These are phyloP conservation scores for Columbina picui DNA, from an alignment of 2,113 vertebrate genomes.

Conservation along the genomic window DNA sequence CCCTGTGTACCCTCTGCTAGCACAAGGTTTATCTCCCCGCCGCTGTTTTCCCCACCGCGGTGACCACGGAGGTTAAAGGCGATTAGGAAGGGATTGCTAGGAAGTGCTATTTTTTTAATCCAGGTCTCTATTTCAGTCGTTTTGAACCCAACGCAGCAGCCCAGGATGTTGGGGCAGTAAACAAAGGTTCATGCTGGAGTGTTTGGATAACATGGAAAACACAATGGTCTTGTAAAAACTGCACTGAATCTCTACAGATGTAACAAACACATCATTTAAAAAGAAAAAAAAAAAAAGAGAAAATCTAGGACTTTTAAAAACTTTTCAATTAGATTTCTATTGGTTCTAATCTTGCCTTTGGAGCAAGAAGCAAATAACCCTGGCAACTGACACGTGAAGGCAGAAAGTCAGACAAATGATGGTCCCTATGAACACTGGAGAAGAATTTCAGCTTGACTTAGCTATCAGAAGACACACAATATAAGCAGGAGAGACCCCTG, in stretches of 20 bases:
- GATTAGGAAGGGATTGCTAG: background rate
- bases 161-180: background rate
- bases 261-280: background rate
- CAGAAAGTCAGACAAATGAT: background rate
- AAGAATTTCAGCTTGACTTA: background rate
- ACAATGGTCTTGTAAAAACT: background rate
- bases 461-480: background rate
- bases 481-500: fast-evolving
- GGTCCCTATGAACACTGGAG: background rate
- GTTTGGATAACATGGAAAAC: background rate
- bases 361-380: background rate
- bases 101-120: background rate
- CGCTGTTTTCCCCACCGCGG: background rate
- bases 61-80: background rate
- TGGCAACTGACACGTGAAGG: background rate
- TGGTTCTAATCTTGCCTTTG: background rate
- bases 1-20: background rate
- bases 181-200: background rate
- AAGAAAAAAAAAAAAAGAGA: background rate
- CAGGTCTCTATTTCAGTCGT: background rate
- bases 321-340: background rate
- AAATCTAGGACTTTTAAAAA: background rate
- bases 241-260: background rate
- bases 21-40: background rate
- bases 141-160: background rate